These are phyloP conservation scores for Saturnia pavonia DNA, from an alignment of 2,888 invertebrate genomes.

Conservation along the genomic window DNA sequence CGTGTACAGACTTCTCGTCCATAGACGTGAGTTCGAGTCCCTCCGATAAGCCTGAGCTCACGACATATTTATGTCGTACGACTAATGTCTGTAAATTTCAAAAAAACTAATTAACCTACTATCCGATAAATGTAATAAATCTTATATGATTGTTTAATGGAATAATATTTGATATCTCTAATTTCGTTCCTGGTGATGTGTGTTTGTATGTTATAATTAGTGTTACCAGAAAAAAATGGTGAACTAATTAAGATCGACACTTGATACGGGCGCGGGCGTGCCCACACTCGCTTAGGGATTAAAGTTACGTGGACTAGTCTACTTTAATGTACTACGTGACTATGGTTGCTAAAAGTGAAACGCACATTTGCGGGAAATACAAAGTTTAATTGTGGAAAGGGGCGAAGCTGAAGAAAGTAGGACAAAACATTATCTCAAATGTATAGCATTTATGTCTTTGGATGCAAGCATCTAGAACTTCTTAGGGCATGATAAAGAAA, in stretches of 20 bases:
- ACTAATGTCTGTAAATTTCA: too few relatives aligned
- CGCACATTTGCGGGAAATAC: background rate
- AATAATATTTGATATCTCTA: background rate
- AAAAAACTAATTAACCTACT: too few relatives aligned
- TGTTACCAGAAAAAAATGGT: conserved; percentile 25
- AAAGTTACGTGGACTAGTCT: background rate
- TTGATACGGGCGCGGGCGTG: conserved; percentile 23
- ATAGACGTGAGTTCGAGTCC: too few relatives aligned
- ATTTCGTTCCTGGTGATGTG: background rate
- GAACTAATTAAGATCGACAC: conserved; percentile 31
- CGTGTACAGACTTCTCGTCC: too few relatives aligned
- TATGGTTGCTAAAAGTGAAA: background rate
- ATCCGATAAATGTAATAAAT: too few relatives aligned
- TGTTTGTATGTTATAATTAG: conserved; percentile 19
- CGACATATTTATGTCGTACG: too few relatives aligned
- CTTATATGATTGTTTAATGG: too few relatives aligned
- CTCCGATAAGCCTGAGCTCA: too few relatives aligned
- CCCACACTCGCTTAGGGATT: conserved; percentile 14
- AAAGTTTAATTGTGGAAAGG: background rate
- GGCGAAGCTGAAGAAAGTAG: background rate
- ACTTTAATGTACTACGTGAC: conserved; percentile 6
- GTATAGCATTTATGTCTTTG: background rate
- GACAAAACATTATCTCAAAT: background rate
- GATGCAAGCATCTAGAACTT: too few relatives aligned
- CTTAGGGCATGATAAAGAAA: too few relatives aligned